A percentile compares a stretch with the other conserved stretches of the same genome.
Conservation (phyloP, 2,888 invertebrate species). For the Orthonevra nobilis region DNA sequence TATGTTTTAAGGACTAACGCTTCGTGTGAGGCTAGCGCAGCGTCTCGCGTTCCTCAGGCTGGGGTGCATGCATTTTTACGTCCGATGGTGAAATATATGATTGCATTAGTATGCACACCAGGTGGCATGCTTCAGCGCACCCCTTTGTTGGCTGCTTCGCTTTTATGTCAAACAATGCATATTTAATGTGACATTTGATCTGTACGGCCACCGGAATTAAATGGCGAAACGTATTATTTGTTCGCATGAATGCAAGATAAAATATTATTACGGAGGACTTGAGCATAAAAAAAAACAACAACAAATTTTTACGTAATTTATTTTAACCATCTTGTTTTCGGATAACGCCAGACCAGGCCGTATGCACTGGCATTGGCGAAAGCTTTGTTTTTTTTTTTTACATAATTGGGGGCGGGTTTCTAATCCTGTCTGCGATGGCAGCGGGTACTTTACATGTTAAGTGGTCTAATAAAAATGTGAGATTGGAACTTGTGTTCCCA, state of each 20-base stretch:
- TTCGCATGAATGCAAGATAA: conserved; percentile 66
- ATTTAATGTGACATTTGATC: conserved; percentile 66
- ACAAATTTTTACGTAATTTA: conserved; percentile 60
- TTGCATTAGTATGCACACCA: conserved; percentile 69
- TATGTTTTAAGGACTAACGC: conserved; percentile 16
- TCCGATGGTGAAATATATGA: conserved; percentile 65
- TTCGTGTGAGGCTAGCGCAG: conserved; percentile 57
- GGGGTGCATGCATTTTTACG: conserved; percentile 64
- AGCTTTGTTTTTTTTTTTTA: too few relatives aligned
- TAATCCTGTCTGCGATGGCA: too few relatives aligned
- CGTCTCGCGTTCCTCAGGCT: conserved; percentile 49
- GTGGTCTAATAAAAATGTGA: conserved; percentile 1
- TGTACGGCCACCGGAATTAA: conserved; percentile 59
- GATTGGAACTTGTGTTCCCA: too few relatives aligned
- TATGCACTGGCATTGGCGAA: too few relatives aligned
- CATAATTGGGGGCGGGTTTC: conserved; percentile 28
- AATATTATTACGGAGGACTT: conserved; percentile 68
- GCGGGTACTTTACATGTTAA: conserved; percentile 10
- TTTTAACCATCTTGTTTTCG: conserved; percentile 48
- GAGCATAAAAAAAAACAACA: too few relatives aligned
- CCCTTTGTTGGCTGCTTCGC: conserved; percentile 55
- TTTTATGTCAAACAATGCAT: conserved; percentile 69
- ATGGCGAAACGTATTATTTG: conserved; percentile 68
- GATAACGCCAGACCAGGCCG: too few relatives aligned
- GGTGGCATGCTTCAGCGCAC: conserved; percentile 65